Percentiles rank a stretch among this genome's conserved stretches.
Evolutionary conservation across 2,888 invertebrate species (phyloP).

Genomic region (Octonoba sinensis): DNA sequence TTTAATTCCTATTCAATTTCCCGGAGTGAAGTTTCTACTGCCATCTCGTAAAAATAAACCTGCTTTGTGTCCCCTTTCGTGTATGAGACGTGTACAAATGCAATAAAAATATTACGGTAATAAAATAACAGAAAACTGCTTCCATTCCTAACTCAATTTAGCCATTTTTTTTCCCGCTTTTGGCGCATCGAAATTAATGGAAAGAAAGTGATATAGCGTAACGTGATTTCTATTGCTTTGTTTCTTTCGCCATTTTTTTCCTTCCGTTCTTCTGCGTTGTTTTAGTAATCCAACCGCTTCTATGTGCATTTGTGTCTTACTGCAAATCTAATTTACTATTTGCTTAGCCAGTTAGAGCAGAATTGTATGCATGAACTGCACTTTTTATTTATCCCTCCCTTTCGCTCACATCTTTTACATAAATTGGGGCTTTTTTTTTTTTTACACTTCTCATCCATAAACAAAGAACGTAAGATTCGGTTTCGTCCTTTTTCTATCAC

Average conservation of each 20-base stretch:
- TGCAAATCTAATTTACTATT: conserved; percentile 43
- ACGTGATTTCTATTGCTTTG: conserved; percentile 15
- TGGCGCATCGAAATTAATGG: conserved; percentile 24
- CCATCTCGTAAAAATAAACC: too few relatives aligned
- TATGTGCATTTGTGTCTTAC: neutral
- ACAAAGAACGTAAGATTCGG: too few relatives aligned
- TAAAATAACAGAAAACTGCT: conserved; percentile 16
- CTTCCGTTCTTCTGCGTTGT: neutral
- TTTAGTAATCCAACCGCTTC: too few relatives aligned
- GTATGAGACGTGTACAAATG: neutral
- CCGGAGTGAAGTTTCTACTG: too few relatives aligned
- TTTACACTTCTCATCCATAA: too few relatives aligned
- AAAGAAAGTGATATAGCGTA: conserved; percentile 19
- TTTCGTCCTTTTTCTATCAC: too few relatives aligned
- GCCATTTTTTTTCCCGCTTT: conserved; percentile 5
- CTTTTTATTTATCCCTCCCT: too few relatives aligned
- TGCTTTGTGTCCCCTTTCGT: too few relatives aligned
- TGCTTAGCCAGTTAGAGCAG: conserved; percentile 20
- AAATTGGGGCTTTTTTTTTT: too few relatives aligned
- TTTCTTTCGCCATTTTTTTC: conserved; percentile 9
- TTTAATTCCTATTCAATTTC: too few relatives aligned
- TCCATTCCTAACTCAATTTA: conserved; percentile 30
- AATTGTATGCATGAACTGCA: too few relatives aligned
- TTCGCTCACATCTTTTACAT: too few relatives aligned
- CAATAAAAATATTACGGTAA: conserved; percentile 29